These are phyloP conservation scores for Ceratina calcarata DNA, from an alignment of 1,140 invertebrate genomes.

Conservation along the genomic window DNA sequence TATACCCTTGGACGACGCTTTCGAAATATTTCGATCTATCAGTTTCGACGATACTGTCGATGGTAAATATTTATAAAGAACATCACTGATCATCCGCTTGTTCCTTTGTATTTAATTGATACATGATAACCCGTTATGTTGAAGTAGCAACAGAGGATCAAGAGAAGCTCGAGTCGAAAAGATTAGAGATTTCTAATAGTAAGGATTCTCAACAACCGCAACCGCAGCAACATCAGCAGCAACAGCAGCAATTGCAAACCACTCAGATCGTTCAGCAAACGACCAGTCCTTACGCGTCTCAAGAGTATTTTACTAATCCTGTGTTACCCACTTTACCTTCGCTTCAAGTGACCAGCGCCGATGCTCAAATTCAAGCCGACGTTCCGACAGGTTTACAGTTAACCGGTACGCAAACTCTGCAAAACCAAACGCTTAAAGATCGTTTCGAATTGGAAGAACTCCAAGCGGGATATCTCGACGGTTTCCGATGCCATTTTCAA, in stretches of 20 bases:
- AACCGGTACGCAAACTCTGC: constrained; percentile 66
- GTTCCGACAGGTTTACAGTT: constrained; percentile 69
- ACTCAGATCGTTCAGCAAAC: constrained; percentile 68
- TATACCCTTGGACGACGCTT: constrained; percentile 81
- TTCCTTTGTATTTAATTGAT: constrained; percentile 6
- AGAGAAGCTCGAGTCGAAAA: constrained; percentile 75
- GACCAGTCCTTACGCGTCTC: constrained; percentile 60
- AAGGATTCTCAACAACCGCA: constrained; percentile 72
- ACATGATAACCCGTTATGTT: not conserved
- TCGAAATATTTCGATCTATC: constrained; percentile 81
- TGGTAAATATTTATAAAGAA: constrained; percentile 71
- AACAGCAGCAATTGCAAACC: constrained; percentile 61
- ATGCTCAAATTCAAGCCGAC: constrained; percentile 74
- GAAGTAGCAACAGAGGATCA: constrained; percentile 70
- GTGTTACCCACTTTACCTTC: constrained; percentile 75
- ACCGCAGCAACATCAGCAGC: constrained; percentile 70
- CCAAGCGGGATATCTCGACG: constrained; percentile 78
- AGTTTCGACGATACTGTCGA: constrained; percentile 79
- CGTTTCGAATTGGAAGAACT: constrained; percentile 61
- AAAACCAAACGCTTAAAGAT: constrained; percentile 65
- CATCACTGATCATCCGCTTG: not conserved
- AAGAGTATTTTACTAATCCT: constrained; percentile 81
- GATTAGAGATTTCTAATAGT: constrained; percentile 71
- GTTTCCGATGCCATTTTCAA: constrained; percentile 69
- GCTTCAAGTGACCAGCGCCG: constrained; percentile 69